phyloP scores from a whole-genome alignment of 2,797 vertebrate species.

The Propithecus perrieri region DNA sequence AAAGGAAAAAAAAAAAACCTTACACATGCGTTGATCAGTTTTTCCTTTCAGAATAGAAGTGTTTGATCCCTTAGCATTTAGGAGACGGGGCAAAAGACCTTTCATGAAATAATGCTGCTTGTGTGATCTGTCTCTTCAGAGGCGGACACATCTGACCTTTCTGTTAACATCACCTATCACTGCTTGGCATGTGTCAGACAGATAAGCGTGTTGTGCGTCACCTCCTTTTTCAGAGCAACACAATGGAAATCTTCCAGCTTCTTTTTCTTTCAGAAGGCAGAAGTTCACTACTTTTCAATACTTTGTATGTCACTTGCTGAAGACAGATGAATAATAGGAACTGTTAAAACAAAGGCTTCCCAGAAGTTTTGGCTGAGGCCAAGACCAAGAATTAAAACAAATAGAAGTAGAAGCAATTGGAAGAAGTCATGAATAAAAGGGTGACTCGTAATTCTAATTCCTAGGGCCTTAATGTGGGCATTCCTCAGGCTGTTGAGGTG shows the following conservation, averaged over 20 bases:
- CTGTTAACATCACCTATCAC: conserved; percentile 58
- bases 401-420: background rate
- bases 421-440: background rate
- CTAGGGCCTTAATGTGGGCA: background rate
- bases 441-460: background rate
- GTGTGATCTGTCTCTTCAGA: conserved; percentile 25
- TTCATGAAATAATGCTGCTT: conserved; percentile 41
- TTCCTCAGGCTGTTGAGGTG: background rate
- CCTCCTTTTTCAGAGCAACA: conserved; percentile 66
- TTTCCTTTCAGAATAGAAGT: conserved; percentile 66
- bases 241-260: background rate
- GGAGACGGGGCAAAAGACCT: conserved; percentile 60
- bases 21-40: conserved; percentile 73
- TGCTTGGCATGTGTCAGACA: conserved; percentile 70
- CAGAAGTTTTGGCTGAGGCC: background rate
- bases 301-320: conserved; percentile 44
- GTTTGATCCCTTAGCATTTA: conserved; percentile 70
- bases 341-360: conserved; percentile 27
- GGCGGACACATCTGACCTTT: conserved; percentile 54
- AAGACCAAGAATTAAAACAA: conserved; percentile 15
- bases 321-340: conserved; percentile 8
- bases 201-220: conserved; percentile 66
- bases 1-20: background rate
- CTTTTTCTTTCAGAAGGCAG: conserved; percentile 38
- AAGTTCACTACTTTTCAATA: conserved; percentile 45